These are phyloP conservation scores for Trogon surrucura DNA, from an alignment of 2,113 vertebrate species.

Conservation along the genomic window DNA sequence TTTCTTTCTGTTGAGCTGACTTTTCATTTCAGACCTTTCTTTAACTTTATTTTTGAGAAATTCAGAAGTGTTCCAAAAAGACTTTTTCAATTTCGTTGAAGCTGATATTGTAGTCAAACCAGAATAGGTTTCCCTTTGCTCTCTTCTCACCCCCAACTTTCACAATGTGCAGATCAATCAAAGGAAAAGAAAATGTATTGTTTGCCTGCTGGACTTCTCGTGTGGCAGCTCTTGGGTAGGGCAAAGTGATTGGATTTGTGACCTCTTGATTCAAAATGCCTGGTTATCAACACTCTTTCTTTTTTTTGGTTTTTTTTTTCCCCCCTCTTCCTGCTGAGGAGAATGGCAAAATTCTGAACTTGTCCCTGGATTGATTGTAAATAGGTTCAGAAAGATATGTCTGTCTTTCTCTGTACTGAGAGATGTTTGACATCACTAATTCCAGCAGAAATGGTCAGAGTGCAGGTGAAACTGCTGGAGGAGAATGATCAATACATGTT, in stretches of 20 bases:
- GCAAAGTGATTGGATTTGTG: conserved; percentile 39
- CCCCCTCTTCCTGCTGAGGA: not conserved
- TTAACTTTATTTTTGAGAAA: conserved; percentile 48
- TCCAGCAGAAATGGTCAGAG: not conserved
- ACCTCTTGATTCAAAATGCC: conserved; percentile 15
- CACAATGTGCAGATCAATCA: conserved; percentile 63
- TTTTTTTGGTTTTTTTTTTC: too few species aligned
- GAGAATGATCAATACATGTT: fast-evolving
- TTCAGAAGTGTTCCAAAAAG: conserved; percentile 9
- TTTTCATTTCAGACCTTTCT: conserved; percentile 64
- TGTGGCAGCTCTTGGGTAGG: not conserved
- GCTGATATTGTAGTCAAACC: conserved; percentile 33
- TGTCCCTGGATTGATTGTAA: not conserved
- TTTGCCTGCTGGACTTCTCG: conserved; percentile 20
- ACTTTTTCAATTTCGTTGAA: conserved; percentile 45
- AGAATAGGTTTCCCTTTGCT: conserved; percentile 55
- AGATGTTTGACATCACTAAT: not conserved
- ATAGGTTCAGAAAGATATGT: not conserved
- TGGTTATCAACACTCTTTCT: not conserved
- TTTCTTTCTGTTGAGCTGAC: conserved; percentile 30
- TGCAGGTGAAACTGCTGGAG: not conserved
- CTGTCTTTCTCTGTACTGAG: not conserved
- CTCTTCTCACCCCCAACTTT: conserved; percentile 12
- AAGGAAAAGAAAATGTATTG: not conserved
- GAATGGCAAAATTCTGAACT: not conserved